Evolutionary conservation across 2,113 vertebrate genomes (phyloP), one percentile per base, ranked within the genome.

Genomic region (Clinocottus analis): DNA sequence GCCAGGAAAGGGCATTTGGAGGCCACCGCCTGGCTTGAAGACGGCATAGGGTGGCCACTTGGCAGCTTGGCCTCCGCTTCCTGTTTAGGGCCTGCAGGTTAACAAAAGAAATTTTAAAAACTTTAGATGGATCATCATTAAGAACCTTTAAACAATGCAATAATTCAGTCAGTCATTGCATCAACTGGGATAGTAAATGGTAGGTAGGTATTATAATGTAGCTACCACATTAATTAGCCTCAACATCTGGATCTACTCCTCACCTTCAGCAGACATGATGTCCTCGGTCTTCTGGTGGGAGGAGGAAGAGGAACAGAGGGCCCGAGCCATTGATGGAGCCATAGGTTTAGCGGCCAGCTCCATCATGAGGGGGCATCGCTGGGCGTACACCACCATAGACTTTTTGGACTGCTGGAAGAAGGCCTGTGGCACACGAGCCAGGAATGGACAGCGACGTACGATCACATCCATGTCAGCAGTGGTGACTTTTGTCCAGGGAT

Each of bases 291-390:
- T 95, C 87, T 97, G 96, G 73, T 94, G 91, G 59, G 90, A 87
- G 0, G 96, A 96, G 0, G 59, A 56, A 1, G 96, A 95, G 17
- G 95, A 96, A 77, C 95, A 94, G 47, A 99, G 87, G 13, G 94
- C 73, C 8, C 96, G 95, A 19, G 90, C 94, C 85, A 94, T 85
- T 5, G 93, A 45, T 10, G 96, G 95, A 17, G 91, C 94, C 90
- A 94, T 88, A 2, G 96, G 94, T 68, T 95, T 95, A 29, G 95
- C 93, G 11, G 89, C 96, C 51, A 95, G 90, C 77, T 97, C 96
- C 98, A 99, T 99, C 97, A 99, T 99, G 37, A 97, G 93, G 1
- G 98, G 98, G 82, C 98, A 99, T 74, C 92, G 95, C 89, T 98
- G 96, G 13, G 98, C 97, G 21, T 97, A 99, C 1, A 94, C 92